Evolutionary conservation across 2,888 invertebrate species (phyloP), one percentile per base, ranked within the genome.

Genomic region (Deroplatys truncata): DNA sequence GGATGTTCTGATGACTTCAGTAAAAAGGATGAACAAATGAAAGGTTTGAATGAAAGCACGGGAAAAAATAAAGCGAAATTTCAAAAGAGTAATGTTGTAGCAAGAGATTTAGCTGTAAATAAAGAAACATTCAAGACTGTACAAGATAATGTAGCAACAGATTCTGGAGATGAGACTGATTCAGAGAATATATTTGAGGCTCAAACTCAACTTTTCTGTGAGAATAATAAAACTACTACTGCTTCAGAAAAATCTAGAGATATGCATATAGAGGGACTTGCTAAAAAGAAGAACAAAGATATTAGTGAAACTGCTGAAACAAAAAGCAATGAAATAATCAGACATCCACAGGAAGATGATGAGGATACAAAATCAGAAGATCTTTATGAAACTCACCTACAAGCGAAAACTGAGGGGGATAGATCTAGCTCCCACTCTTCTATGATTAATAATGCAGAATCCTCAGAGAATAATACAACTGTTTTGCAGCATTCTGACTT

Each of bases 141-240:
- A 72, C 56, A 72, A 20, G 20, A 25, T 25, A 28, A 29, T 9
- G n/a, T 84, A 5, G 28, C 15, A 28, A 8, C 84, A 13, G 35
- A 85, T 43, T 82, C 82, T n/a, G 88, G 84, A 16, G 88, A 90
- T 86, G 88, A 88, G 88, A 88, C 90, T 25, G 90, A 90, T 82
- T 84, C 90, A 9, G 88, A 88, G 49, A 56, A 84, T 86, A 35
- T 90, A 20, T 83, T 87, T 83, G 83, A 87, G 31, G 43, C n/a
- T 13, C 35, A 82, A 25, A 49, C 84, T 28, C 72, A 89, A n/a
- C 31, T 31, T 28, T 4, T 85, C 31, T n/a, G 16, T 28, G 13
- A 28, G 16, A 86, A 72, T 56, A 28, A 72, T 49, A 28, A 3
- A 56, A 72, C 13, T 56, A 82, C 15, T 82, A 16, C 20, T 72